These are phyloP conservation scores for Heteractis magnifica DNA, from an alignment of 92 coral and sea anemone species.

Conservation along the genomic window DNA sequence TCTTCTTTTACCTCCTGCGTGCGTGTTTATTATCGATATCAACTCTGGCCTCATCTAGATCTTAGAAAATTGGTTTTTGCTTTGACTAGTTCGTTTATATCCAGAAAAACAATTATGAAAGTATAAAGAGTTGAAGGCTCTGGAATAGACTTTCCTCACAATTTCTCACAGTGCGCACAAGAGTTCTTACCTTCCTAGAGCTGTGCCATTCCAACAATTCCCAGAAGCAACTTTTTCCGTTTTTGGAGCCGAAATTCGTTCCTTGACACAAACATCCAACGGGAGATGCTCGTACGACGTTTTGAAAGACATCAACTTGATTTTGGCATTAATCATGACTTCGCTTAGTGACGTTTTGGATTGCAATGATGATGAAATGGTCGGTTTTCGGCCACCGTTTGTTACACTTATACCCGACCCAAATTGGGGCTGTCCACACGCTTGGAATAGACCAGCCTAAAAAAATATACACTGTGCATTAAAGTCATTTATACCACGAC, in stretches of 20 bases:
- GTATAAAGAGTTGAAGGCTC: not conserved
- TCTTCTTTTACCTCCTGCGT: not conserved
- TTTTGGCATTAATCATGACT: slow-evolving; percentile 53
- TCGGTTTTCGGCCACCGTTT: not conserved
- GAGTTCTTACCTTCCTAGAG: slow-evolving; percentile 64
- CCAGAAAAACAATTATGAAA: not conserved
- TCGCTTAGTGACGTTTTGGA: slow-evolving; percentile 36
- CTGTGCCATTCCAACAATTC: slow-evolving; percentile 89
- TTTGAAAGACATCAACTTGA: slow-evolving; percentile 41
- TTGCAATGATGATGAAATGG: slow-evolving; percentile 18
- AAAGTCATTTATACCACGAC: not conserved
- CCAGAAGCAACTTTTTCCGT: slow-evolving; percentile 25
- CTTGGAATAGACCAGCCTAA: slow-evolving; percentile 6
- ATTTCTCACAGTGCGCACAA: not conserved
- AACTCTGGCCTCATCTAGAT: not conserved
- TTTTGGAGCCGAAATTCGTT: slow-evolving; percentile 50
- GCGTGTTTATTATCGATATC: not conserved
- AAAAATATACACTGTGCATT: not conserved
- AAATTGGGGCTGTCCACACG: slow-evolving; percentile 60
- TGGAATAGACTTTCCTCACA: not conserved
- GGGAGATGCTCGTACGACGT: slow-evolving; percentile 50
- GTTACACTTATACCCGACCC: not conserved
- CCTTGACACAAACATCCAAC: slow-evolving; percentile 58
- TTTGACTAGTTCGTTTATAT: not conserved
- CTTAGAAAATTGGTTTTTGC: not conserved